Evolutionary conservation across 2,888 invertebrate genomes (phyloP), one percentile per base, ranked within the genome.

Genomic region (Eupithecia vulgata): DNA sequence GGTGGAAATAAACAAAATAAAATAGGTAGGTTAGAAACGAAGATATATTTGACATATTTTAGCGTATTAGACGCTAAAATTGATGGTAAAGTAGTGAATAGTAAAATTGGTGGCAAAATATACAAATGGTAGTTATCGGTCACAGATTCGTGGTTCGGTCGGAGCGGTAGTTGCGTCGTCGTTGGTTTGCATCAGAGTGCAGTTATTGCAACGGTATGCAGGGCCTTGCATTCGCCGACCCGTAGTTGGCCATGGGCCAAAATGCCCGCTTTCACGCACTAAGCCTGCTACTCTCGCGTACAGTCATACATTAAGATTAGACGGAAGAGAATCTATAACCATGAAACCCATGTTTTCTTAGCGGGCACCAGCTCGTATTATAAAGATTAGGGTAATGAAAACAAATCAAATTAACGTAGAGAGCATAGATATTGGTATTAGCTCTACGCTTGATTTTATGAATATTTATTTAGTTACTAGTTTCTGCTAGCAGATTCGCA

Each of bases 161-260:
- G 67, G 61, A 67, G 52, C 68, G 57, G 75, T 73, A 71, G 57
- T 69, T 79, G 78, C 71, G 42, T 67, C 66, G 76, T n/a, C 75
- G 76, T 76, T n/a, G n/a, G 77, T 85, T 86, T 89, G 90, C 91
- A 88, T 88, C 88, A 88, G 83, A 83, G 88, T 91, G 92, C 92
- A 91, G 89, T 86, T 88, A 85, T 91, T 92, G 92, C 93, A 90
- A 91, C 91, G 91, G 87, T 85, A 83, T 87, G 85, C 87, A 86
- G 85, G 90, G 92, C 93, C 93, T 93, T 93, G 93, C 93, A 90
- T 90, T 93, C 93, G 92, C 93, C 90, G 89, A 87, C 79, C 75
- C 81, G 87, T 87, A 70, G 86, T 82, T 87, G 91, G 89, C 94
- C 93, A 88, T 93, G 94, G 93, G 92, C 92, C 88, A 81, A 91